Conservation (phyloP, 2,113 vertebrate species). For the Gallinago media region DNA sequence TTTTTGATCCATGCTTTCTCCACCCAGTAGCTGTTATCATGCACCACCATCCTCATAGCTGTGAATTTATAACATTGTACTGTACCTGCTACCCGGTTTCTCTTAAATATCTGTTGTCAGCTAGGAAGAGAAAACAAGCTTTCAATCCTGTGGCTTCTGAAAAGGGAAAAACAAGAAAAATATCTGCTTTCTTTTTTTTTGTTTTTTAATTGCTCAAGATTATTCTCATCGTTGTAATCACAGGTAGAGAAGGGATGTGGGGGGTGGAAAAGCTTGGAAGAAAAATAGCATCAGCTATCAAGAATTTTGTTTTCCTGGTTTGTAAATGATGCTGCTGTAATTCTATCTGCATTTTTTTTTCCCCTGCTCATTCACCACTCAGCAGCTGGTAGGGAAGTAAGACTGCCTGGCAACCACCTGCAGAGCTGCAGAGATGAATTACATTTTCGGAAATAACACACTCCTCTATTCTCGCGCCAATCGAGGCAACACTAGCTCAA, state of each 20-base stretch:
- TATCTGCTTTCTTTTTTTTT: slow-evolving; percentile 34
- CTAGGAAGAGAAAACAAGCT: slow-evolving; percentile 71
- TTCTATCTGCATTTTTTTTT: slow-evolving; percentile 79
- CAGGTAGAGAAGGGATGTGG: slow-evolving; percentile 68
- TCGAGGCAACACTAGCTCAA: slow-evolving; percentile 84
- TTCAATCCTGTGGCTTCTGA: slow-evolving; percentile 60
- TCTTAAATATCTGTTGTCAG: slow-evolving; percentile 79
- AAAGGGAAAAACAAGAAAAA: slow-evolving; percentile 68
- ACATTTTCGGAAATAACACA: slow-evolving; percentile 99
- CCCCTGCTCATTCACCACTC: slow-evolving; percentile 78
- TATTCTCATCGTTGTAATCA: not conserved
- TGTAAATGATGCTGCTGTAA: slow-evolving; percentile 85
- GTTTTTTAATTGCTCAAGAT: not conserved
- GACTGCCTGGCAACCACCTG: slow-evolving; percentile 86
- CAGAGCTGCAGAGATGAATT: slow-evolving; percentile 94
- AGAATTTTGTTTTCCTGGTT: slow-evolving; percentile 76
- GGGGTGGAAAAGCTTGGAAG: slow-evolving; percentile 42
- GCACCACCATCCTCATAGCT: slow-evolving; percentile 77
- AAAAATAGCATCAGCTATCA: slow-evolving; percentile 68
- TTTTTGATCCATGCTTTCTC: slow-evolving; percentile 73
- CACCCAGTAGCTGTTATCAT: slow-evolving; percentile 79
- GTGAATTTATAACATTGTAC: slow-evolving; percentile 71
- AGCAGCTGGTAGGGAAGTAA: slow-evolving; percentile 84
- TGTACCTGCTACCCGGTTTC: slow-evolving; percentile 81
- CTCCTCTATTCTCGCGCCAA: slow-evolving; percentile 89